Conservation (phyloP, 2,113 vertebrate genomes). For the Spea bombifrons region DNA sequence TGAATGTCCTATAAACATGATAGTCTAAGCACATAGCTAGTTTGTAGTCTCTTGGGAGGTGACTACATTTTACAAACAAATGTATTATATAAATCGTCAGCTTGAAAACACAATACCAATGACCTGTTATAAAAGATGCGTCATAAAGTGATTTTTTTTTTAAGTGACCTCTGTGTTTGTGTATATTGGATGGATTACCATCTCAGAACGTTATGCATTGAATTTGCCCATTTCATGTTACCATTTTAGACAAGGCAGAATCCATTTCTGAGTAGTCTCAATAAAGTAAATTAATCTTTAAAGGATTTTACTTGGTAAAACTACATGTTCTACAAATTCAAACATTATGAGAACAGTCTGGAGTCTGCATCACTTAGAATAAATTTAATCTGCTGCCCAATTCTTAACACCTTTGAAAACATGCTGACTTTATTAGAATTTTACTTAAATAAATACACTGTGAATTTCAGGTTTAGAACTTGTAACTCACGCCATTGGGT, state of each 20-base stretch:
- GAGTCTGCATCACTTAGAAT: conserved; percentile 16
- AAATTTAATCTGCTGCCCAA: conserved; percentile 23
- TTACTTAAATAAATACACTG: conserved; percentile 33
- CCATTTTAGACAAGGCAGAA: conserved; percentile 12
- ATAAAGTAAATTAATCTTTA: conserved; percentile 37
- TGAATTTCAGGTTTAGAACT: neutral
- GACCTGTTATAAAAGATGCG: no score
- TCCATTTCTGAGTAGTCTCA: neutral
- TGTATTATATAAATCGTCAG: no score
- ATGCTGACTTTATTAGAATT: conserved; percentile 35
- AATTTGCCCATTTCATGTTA: neutral
- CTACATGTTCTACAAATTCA: conserved; percentile 10
- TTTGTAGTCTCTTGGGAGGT: no score
- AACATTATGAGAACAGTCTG: conserved; percentile 10
- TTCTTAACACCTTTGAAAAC: conserved; percentile 39
- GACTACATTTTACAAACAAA: no score
- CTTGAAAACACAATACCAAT: no score
- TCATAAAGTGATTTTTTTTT: no score
- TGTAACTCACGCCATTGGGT: no score
- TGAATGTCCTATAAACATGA: no score
- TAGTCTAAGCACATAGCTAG: no score
- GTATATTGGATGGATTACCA: neutral
- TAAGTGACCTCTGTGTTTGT: no score
- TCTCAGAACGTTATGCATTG: neutral
- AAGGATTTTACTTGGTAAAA: conserved; percentile 11